phyloP scores from a whole-genome alignment of 2,888 invertebrate species.

The Mythimna vitellina region DNA sequence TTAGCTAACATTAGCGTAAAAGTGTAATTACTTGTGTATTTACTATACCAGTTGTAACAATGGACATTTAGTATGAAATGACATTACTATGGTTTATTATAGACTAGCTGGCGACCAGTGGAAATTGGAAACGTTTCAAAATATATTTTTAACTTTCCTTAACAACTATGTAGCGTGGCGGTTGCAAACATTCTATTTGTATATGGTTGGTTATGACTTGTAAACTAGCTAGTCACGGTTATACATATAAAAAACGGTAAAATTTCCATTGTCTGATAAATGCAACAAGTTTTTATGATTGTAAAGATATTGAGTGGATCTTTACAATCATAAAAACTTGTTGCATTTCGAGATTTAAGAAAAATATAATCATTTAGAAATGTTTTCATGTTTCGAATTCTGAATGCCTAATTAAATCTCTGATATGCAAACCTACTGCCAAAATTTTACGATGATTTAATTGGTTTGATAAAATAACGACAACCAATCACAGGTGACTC shows the following conservation, averaged over 20 bases:
- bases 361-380: background rate
- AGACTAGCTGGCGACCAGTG: conserved; percentile 45
- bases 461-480: conserved; percentile 8
- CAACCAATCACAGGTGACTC: background rate
- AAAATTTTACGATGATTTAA: background rate
- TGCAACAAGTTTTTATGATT: conserved; percentile 21
- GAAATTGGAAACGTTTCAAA: conserved; percentile 54
- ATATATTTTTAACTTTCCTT: conserved; percentile 48
- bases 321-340: too few relatives aligned
- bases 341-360: background rate
- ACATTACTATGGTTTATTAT: conserved; percentile 20
- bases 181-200: conserved; percentile 19
- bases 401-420: background rate
- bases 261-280: conserved; percentile 22
- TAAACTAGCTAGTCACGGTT: conserved; percentile 9
- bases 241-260: conserved; percentile 23
- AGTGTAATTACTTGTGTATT: background rate
- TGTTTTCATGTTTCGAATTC: background rate
- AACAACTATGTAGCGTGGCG: conserved; percentile 1
- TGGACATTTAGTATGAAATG: conserved; percentile 11
- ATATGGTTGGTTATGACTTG: conserved; percentile 4
- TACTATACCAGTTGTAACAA: conserved; percentile 19
- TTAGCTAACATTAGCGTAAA: conserved; percentile 1
- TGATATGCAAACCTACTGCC: background rate
- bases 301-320: too few relatives aligned